Evolutionary conservation across 2,113 vertebrate genomes (phyloP), one percentile per base, ranked within the genome.

Genomic region (Sarotherodon lohbergeri): DNA sequence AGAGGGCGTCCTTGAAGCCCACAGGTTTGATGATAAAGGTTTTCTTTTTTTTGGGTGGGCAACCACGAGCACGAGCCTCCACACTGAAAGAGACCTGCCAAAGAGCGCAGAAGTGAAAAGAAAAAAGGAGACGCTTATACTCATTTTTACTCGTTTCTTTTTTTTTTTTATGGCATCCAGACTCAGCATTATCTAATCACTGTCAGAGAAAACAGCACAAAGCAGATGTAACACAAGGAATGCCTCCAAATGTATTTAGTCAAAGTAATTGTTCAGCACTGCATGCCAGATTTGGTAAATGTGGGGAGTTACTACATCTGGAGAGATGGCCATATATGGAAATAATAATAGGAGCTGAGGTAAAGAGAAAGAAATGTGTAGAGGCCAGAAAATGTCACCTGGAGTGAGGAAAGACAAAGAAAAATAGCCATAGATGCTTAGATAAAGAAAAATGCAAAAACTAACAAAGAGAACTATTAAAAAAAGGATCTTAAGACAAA

Each of bases 1-100:
- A 96, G 79, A 99, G 96, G 34, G 96, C 96, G 94, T 99, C 99
- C 94, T 98, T 98, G 91, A 99, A 99, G 89, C 98, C 98, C 92
- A 99, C 97, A 0, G 99, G 99, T 90, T 99, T 99, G 91, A 99
- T 98, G 83, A 97, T 97, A 89, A 99, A 99, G 34, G 97, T 98
- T 88, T 97, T 98, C 87, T 96, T 93, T 84, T 57, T 96, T 85
- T 98, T 91, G 66, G 84, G 93, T 0, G 98, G 99, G 80, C 99
- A 99, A 5, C 98, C 98, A 0, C 98, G 97, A 2, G 98, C 97
- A 84, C 97, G 97, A 82, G 97, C 98, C 91, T 98, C 98, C 0
- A 99, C 97, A 34, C 96, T 98, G 95, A 99, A 99, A 52, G 97
- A 99, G 79, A 99, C 99, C 99, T 99, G 78, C 4, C 46, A 1